A percentile compares a stretch with the other conserved stretches of the same genome.
These are phyloP conservation scores for Teinopalpus imperialis DNA, from an alignment of 2,888 invertebrate species.

Conservation along the genomic window DNA sequence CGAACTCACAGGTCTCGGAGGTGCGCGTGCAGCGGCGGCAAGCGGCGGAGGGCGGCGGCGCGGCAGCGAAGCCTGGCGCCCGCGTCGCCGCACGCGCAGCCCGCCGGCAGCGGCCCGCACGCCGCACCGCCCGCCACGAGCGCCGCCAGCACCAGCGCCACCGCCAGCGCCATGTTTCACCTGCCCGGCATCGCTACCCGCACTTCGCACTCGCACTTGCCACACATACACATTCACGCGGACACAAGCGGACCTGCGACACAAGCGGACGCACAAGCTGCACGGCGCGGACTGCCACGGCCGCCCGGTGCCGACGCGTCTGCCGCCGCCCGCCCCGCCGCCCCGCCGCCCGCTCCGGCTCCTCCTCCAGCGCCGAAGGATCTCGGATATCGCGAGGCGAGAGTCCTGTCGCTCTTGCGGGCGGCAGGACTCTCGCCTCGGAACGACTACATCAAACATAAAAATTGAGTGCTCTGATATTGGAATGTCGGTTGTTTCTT, in stretches of 20 bases:
- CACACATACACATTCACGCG: constrained; percentile 80
- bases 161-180: constrained; percentile 41
- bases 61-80: constrained; percentile 55
- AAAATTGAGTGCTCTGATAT: background rate
- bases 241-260: constrained; percentile 33
- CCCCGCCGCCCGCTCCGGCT: constrained; percentile 9
- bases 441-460: constrained; percentile 2
- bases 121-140: constrained; percentile 26
- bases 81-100: constrained; percentile 52
- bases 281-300: constrained; percentile 53
- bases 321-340: constrained; percentile 61
- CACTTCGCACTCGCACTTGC: constrained; percentile 53
- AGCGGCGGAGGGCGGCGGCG: constrained; percentile 46
- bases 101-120: constrained; percentile 29
- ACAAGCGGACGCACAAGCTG: constrained; percentile 50
- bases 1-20: constrained; percentile 53
- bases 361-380: constrained; percentile 6
- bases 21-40: constrained; percentile 55
- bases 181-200: constrained; percentile 31
- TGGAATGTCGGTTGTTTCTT: background rate
- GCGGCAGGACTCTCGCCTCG: constrained; percentile 10
- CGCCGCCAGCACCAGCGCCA: constrained; percentile 33
- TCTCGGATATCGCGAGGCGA: constrained; percentile 7
- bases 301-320: constrained; percentile 40
- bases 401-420: constrained; percentile 5